Base-by-base conservation (phyloP, 1,140 invertebrate species). In the Grapholita molesta region DNA sequence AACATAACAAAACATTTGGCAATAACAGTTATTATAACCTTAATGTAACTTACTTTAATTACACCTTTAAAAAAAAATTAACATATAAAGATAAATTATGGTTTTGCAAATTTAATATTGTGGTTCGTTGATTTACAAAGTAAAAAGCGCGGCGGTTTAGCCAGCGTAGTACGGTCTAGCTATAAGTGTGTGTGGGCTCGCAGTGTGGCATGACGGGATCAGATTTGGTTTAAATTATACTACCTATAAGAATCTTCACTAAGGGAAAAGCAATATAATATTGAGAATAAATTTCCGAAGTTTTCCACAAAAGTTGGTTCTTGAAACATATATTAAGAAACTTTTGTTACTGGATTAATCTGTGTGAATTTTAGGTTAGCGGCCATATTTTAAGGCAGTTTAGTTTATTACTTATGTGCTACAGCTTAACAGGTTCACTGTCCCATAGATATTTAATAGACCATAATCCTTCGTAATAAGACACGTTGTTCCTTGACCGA, bases 321-420 rank as follows among this genome's bases (percentile, higher is more conserved):
- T 69, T 75, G 70, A 71, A 73, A 80, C 70, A 73, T 78, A 78
- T 78, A 78, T 80, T 80, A 75, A 70, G 42, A 74, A 80, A 80
- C 70, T 80, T 80, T 80, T 32, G 61, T 74, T 74, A 69, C 67
- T 55, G 69, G 68, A 69, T n/a, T n/a, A n/a, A n/a, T 42, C 66
- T 67, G 7, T 32, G 1, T 25, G 25, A 21, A 25, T 61, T 30
- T 15, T 25, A 25, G 55, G 32, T 61, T 30, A 61, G 25, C 6
- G 11, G 25, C 15, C 9, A 1, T 61, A 28, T 30, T 61, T 61
- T 28, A 61, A 18, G n/a, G 7, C 6, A 61, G 28, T 15, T 8
- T 18, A 61, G 42, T 6, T 18, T 30, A 15, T 38, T 38, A 12
- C 35, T n/a, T 2, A n/a, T 42, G n/a, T 12, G 0, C 12, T 15